These are phyloP conservation scores for Conus ventricosus DNA, from an alignment of 1,140 invertebrate genomes.

Conservation along the genomic window DNA sequence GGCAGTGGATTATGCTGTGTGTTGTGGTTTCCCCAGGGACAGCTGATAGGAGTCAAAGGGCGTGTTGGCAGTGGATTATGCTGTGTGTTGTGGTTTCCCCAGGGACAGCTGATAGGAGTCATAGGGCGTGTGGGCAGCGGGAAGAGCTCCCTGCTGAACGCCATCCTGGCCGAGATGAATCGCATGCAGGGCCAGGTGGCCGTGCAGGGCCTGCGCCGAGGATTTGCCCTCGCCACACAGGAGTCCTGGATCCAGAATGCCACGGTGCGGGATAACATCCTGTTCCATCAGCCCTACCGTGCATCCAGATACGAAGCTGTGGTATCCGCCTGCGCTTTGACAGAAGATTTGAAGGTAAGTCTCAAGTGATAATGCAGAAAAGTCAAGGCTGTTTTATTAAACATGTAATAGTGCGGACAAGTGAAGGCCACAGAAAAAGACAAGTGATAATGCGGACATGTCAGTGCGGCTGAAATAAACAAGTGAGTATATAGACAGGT, in stretches of 20 bases:
- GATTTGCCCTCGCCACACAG: constrained; percentile 84
- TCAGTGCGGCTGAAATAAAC: too few relatives aligned
- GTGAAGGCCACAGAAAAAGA: too few relatives aligned
- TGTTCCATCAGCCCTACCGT: constrained; percentile 91
- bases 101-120: constrained; percentile 72
- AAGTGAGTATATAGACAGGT: too few relatives aligned
- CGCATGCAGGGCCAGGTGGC: constrained; percentile 58
- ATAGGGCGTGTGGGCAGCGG: constrained; percentile 74
- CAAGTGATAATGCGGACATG: too few relatives aligned
- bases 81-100: not conserved
- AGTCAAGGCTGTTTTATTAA: too few relatives aligned
- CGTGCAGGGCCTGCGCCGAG: constrained; percentile 45
- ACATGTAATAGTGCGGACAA: too few relatives aligned
- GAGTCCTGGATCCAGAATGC: constrained; percentile 93
- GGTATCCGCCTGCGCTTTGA: constrained; percentile 88
- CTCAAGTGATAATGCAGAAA: not conserved
- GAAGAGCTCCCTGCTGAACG: constrained; percentile 69
- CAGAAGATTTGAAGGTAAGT: constrained; percentile 81
- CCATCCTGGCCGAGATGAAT: constrained; percentile 72
- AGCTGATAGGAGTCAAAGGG: too few relatives aligned
- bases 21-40: too few relatives aligned
- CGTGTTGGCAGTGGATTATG: too few relatives aligned
- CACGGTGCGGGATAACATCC: constrained; percentile 93
- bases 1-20: too few relatives aligned
- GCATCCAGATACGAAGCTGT: constrained; percentile 83